Base-by-base conservation (phyloP, 2,797 vertebrate genomes). In the Anas acuta region DNA sequence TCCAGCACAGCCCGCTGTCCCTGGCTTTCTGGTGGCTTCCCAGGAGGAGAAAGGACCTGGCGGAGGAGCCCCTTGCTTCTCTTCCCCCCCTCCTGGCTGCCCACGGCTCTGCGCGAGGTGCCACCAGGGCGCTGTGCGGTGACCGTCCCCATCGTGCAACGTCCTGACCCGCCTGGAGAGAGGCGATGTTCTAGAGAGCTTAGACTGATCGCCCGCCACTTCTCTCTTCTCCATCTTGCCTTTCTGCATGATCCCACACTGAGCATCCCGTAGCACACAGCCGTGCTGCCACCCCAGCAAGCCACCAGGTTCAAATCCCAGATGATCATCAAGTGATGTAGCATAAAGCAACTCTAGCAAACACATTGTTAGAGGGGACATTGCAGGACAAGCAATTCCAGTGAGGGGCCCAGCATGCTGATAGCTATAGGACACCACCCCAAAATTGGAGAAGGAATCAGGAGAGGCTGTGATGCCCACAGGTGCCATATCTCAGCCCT, bases 41-140 rank as follows among this genome's bases (percentile, higher is more conserved):
- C 4, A 39, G 37, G 83, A 61, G 69, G 49, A 49, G 23, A 49
- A 49, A 75, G 47, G 74, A 62, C 26, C 47, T 54, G 58, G 23
- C 1, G 5, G 85, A 87, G 61, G 78, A 92, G n/a, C 33, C 37
- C 28, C 13, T 74, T 0, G 0, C 18, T 3, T 30, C 37, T 84
- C 39, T 84, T 80, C 57, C 69, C 74, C 56, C 37, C 3, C 3
- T 15, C 64, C 9, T 0, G 3, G 35, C 54, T 90, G 67, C 32
- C 61, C 41, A 30, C 84, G 37, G 65, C 32, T 19, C 73, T 67
- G 47, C 28, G 13, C 1, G 3, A 84, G 78, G 45, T 60, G 83
- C 45, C 6, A 15, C 37, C 33, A 64, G 61, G 74, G n/a, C 0
- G 0, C 33, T 75, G 71, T 66, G 61, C 0, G 2, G 47, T 83